Percentiles rank a stretch among this genome's conserved stretches.
Evolutionary conservation across 2,888 invertebrate genomes (phyloP).

Genomic region (Cantharis flavilabris): DNA sequence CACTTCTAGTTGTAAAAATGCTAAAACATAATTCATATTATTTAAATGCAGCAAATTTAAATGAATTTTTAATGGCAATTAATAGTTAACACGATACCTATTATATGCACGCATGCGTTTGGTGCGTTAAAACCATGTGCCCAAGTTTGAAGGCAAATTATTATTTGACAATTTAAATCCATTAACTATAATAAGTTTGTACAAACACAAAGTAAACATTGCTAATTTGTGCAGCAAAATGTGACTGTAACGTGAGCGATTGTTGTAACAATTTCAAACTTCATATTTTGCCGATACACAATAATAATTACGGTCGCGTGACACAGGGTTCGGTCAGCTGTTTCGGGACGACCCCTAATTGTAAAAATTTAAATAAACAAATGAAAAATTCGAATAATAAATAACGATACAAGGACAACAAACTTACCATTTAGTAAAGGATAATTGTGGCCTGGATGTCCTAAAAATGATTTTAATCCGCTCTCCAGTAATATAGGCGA

Average conservation of each 20-base stretch:
- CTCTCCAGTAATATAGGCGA: constrained; percentile 88
- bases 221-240: neutral
- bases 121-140: constrained; percentile 38
- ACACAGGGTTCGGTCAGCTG: constrained; percentile 4
- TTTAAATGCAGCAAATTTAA: neutral
- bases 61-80: neutral
- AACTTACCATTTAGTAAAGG: constrained; percentile 75
- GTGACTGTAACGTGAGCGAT: neutral
- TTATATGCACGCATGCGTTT: constrained; percentile 31
- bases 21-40: constrained; percentile 33
- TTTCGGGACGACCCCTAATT: neutral
- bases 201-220: neutral
- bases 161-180: constrained; percentile 23
- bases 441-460: constrained; percentile 81
- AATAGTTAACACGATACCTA: neutral
- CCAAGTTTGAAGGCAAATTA: constrained; percentile 21
- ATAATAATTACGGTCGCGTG: neutral
- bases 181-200: neutral
- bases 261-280: neutral
- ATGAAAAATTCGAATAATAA: neutral
- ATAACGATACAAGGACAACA: neutral
- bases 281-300: neutral
- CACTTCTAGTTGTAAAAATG: constrained; percentile 36
- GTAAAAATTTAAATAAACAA: neutral
- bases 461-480: constrained; percentile 84